Conservation (phyloP, 2,888 invertebrate genomes). For the Ceratothoa steindachneri region DNA sequence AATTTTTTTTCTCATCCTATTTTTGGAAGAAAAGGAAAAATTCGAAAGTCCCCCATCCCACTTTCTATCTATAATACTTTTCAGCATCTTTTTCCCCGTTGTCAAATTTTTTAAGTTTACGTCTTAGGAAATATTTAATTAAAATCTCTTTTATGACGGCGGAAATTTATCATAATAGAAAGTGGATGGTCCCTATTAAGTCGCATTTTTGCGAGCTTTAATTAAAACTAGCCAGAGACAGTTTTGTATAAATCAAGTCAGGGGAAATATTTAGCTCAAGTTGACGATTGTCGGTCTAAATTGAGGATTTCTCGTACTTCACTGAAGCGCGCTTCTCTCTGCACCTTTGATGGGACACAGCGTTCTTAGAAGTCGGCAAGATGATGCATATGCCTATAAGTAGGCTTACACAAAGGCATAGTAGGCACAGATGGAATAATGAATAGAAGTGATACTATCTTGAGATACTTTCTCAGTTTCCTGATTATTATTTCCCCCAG, state of each 20-base stretch:
- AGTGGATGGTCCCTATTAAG: constrained; percentile 3
- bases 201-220: neutral
- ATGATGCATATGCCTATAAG: too few relatives aligned
- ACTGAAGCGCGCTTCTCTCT: too few relatives aligned
- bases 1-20: neutral
- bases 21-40: neutral
- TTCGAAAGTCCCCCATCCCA: neutral
- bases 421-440: too few relatives aligned
- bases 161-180: constrained; percentile 12
- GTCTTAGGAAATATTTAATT: constrained; percentile 5
- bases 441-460: too few relatives aligned
- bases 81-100: neutral
- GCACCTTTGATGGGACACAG: too few relatives aligned
- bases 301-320: too few relatives aligned
- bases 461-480: too few relatives aligned
- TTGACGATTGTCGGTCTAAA: too few relatives aligned
- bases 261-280: neutral
- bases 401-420: too few relatives aligned
- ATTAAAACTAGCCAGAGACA: neutral
- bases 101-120: neutral
- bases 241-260: neutral
- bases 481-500: too few relatives aligned
- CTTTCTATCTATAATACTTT: neutral
- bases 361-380: too few relatives aligned
- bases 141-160: neutral